These are phyloP conservation scores for Cephalotes varians DNA, from an alignment of 2,888 invertebrate species.

Conservation along the genomic window DNA sequence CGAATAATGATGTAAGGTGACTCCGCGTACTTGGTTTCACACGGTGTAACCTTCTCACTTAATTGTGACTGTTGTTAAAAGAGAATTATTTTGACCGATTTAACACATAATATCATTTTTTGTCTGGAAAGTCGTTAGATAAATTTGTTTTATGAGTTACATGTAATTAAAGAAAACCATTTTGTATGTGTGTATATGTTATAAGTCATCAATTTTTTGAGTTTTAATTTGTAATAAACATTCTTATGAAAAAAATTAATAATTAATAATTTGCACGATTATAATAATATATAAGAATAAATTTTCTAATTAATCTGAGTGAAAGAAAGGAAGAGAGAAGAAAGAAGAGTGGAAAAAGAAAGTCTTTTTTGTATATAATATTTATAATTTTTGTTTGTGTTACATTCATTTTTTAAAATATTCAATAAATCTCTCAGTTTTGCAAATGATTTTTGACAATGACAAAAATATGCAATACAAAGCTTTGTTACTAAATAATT, in stretches of 20 bases:
- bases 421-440: neutral
- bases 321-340: neutral
- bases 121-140: neutral
- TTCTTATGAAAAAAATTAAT: neutral
- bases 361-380: neutral
- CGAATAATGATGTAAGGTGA: conserved; percentile 83
- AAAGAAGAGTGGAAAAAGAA: neutral
- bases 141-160: no score
- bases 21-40: conserved; percentile 80
- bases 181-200: neutral
- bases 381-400: neutral
- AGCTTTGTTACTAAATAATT: neutral
- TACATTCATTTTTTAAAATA: neutral
- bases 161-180: neutral
- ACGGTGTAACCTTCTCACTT: conserved; percentile 73
- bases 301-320: neutral
- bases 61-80: conserved; percentile 70
- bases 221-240: neutral
- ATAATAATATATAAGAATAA: neutral
- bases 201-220: neutral
- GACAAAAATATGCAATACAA: neutral
- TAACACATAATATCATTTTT: neutral
- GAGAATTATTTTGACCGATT: neutral
- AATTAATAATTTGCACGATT: neutral
- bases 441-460: neutral